Evolutionary conservation across 2,797 vertebrate genomes (phyloP).

Genomic region (Etheostoma nigrum): DNA sequence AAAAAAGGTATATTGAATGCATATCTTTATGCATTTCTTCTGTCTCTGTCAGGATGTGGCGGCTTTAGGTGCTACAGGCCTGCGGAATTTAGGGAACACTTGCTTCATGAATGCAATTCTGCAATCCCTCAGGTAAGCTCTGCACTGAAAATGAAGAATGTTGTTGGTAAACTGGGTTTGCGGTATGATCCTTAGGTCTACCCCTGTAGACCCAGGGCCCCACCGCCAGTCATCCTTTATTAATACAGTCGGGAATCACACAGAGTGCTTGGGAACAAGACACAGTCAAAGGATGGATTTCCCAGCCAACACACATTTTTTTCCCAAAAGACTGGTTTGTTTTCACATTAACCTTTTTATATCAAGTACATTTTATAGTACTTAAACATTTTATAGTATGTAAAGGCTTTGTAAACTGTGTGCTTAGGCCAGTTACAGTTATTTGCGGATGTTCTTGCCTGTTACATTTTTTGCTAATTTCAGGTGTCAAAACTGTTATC

Average conservation of each 20-base stretch:
- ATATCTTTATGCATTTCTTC: conserved; percentile 2
- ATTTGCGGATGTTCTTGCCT: too few species aligned
- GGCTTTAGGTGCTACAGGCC: conserved; percentile 92
- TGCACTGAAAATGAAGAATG: conserved; percentile 26
- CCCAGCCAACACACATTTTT: conserved; percentile 21
- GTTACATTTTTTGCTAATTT: not conserved
- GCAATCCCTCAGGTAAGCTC: conserved; percentile 95
- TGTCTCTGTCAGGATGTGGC: conserved; percentile 85
- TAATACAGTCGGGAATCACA: conserved; percentile 73
- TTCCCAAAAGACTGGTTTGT: conserved; percentile 3
- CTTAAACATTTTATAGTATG: too few species aligned
- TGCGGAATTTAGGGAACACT: conserved; percentile 96
- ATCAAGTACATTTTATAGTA: not conserved
- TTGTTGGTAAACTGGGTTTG: conserved; percentile 45
- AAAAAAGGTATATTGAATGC: too few species aligned
- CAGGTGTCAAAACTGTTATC: not conserved
- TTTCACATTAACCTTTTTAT: not conserved
- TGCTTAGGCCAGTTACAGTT: not conserved
- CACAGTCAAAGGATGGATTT: conserved; percentile 47
- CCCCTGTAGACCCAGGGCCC: conserved; percentile 56
- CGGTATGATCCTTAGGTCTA: conserved; percentile 45
- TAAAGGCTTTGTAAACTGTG: too few species aligned
- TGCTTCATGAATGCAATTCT: conserved; percentile 99
- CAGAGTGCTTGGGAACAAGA: conserved; percentile 66
- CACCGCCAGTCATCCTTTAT: conserved; percentile 74